Evolutionary conservation across 2,888 invertebrate genomes (phyloP).

Genomic region (Drosophila emarginata): DNA sequence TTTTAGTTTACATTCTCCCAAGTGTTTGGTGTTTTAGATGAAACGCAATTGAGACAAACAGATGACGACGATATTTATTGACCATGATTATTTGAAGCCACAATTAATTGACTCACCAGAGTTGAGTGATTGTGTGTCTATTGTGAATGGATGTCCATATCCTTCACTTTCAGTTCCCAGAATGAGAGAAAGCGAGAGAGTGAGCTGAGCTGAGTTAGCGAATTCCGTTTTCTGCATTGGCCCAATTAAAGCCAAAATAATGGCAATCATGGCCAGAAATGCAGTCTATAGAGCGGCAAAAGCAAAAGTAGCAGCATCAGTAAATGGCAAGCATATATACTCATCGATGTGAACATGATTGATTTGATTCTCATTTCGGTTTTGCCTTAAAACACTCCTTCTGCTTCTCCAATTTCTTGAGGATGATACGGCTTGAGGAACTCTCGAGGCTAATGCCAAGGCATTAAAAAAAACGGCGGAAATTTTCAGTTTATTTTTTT

Average conservation of each 20-base stretch:
- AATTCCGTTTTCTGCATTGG: not conserved
- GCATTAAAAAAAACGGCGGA: slow-evolving; percentile 3
- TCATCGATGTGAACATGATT: slow-evolving; percentile 4
- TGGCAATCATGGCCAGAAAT: not conserved
- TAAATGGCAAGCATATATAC: not conserved
- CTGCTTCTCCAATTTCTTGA: slow-evolving; percentile 1
- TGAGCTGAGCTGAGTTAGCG: not conserved
- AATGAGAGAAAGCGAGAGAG: slow-evolving; percentile 20
- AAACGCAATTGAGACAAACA: slow-evolving; percentile 79
- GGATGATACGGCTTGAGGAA: not conserved
- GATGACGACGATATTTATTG: slow-evolving; percentile 68
- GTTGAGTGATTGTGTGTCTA: slow-evolving; percentile 23
- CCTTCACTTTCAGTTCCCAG: slow-evolving; percentile 39
- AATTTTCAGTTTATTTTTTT: slow-evolving; percentile 1
- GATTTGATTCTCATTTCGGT: slow-evolving; percentile 3
- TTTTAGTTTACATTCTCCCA: slow-evolving; percentile 80
- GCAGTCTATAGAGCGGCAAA: slow-evolving; percentile 7
- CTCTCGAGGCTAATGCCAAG: slow-evolving; percentile 2
- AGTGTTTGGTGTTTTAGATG: slow-evolving; percentile 82
- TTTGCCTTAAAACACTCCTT: slow-evolving; percentile 1
- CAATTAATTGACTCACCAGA: not conserved
- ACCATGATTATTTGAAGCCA: slow-evolving; percentile 59
- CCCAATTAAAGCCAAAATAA: not conserved
- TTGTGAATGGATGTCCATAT: slow-evolving; percentile 37
- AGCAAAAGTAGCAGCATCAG: slow-evolving; percentile 3